phyloP scores from a whole-genome alignment of 2,888 invertebrate species.

The Mimachlamys varia region DNA sequence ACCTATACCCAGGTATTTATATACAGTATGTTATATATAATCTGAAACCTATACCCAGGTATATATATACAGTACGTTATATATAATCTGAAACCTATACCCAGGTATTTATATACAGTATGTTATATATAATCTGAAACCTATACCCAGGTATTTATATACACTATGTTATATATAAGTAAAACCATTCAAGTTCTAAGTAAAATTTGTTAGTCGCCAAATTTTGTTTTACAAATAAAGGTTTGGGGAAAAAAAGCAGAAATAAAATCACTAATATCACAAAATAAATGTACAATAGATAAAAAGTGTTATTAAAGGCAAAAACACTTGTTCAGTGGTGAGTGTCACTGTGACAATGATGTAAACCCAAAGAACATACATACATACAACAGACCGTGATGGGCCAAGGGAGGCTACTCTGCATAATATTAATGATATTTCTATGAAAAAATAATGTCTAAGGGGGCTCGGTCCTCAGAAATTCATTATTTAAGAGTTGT shows the following conservation, averaged over 20 bases:
- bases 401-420: neutral
- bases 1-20: too few species aligned
- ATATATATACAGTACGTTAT: neutral
- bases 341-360: neutral
- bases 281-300: neutral
- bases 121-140: too few species aligned
- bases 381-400: neutral
- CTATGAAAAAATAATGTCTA: neutral
- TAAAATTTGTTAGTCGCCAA: neutral
- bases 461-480: too few species aligned
- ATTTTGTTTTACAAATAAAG: neutral
- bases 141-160: too few species aligned
- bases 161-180: neutral
- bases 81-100: too few species aligned
- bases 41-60: too few species aligned
- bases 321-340: neutral
- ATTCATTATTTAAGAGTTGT: too few species aligned
- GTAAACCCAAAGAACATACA: neutral
- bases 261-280: neutral
- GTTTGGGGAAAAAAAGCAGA: neutral
- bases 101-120: too few species aligned
- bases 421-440: neutral
- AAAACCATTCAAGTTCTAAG: too few species aligned
- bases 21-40: neutral
- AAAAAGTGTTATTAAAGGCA: neutral